phyloP scores from a whole-genome alignment of 2,888 invertebrate species.

The Ophion ellenae region DNA sequence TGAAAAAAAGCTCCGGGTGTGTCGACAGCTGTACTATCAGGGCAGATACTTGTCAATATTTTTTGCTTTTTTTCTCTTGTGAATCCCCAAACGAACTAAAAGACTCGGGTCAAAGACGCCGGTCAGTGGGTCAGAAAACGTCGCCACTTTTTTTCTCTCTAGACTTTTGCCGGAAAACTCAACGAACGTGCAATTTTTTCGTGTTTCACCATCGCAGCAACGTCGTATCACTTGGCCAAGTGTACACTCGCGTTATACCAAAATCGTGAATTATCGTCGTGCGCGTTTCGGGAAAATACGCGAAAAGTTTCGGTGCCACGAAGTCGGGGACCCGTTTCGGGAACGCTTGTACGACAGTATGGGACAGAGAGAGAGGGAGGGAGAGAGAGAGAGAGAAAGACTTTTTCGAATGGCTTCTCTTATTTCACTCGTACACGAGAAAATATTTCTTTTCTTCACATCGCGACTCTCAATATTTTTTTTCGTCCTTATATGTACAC shows the following conservation, averaged over 20 bases:
- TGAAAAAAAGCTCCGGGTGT: background rate
- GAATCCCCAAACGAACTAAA: background rate
- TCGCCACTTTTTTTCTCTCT: slow-evolving; percentile 8
- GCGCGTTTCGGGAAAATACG: slow-evolving; percentile 46
- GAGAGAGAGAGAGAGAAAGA: background rate
- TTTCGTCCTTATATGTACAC: background rate
- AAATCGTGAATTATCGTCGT: slow-evolving; percentile 57
- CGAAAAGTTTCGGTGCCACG: slow-evolving; percentile 55
- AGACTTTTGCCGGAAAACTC: background rate
- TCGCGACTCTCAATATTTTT: slow-evolving; percentile 8
- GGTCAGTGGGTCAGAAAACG: slow-evolving; percentile 49
- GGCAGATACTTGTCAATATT: background rate
- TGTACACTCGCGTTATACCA: slow-evolving; percentile 12
- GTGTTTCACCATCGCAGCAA: background rate
- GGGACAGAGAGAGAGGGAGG: background rate
- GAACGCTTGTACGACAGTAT: background rate
- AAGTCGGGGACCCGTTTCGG: slow-evolving; percentile 36
- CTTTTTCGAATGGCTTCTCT: slow-evolving; percentile 31
- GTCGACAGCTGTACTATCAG: background rate
- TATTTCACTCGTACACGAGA: slow-evolving; percentile 35
- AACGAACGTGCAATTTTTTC: slow-evolving; percentile 21
- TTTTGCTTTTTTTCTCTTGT: background rate
- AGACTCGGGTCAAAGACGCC: background rate
- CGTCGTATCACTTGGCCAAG: background rate
- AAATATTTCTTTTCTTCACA: slow-evolving; percentile 39